Percentiles rank a stretch among this genome's conserved stretches.
Conservation (phyloP, 2,797 vertebrate species). For the Carapus acus region DNA sequence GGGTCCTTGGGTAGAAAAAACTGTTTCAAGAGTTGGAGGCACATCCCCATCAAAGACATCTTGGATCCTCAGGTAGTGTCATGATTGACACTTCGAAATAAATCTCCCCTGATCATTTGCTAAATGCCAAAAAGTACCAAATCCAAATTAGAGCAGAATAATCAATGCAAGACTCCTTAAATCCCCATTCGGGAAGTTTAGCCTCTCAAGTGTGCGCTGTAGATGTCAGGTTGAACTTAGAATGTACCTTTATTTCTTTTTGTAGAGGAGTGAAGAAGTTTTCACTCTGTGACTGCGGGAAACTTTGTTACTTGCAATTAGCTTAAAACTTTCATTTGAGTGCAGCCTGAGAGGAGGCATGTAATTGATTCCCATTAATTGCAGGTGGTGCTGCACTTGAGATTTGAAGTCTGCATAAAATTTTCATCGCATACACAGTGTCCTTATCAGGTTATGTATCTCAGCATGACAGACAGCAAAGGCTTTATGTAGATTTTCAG, state of each 20-base stretch:
- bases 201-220: conserved; percentile 29
- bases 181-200: conserved; percentile 47
- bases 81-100: conserved; percentile 23
- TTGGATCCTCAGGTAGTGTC: conserved; percentile 32
- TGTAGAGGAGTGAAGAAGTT: conserved; percentile 7
- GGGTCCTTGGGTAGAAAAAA: too few species aligned
- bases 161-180: conserved; percentile 55
- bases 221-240: conserved; percentile 36
- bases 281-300: conserved; percentile 21
- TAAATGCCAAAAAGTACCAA: conserved; percentile 53
- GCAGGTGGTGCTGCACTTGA: conserved; percentile 41
- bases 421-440: conserved; percentile 12
- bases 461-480: conserved; percentile 41
- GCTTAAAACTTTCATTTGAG: conserved; percentile 31
- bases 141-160: conserved; percentile 56
- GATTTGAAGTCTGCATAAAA: conserved; percentile 30
- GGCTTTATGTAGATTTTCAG: conserved; percentile 47
- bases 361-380: conserved; percentile 57
- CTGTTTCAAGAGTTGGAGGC: too few species aligned
- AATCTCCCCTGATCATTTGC: conserved; percentile 57
- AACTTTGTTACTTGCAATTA: conserved; percentile 48
- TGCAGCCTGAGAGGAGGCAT: conserved; percentile 23
- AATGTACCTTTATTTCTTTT: conserved; percentile 25
- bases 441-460: conserved; percentile 33
- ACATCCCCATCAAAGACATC: conserved; percentile 21